Conservation (phyloP, 2,888 invertebrate species). For the Ditula angustiorana region DNA sequence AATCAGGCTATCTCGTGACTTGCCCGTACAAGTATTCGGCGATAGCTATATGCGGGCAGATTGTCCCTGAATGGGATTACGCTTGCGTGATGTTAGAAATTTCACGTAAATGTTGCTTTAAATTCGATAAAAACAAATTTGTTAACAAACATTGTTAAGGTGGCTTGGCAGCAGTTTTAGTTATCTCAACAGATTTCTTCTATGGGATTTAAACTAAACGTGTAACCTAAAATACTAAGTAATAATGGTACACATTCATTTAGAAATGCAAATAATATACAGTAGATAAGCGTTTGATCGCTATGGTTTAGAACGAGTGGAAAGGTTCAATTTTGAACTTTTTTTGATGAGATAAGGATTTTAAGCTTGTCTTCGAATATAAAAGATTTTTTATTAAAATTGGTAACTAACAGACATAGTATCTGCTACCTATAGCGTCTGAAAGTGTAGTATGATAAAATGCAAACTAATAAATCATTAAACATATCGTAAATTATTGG, state of each 20-base stretch:
- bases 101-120: slow-evolving; percentile 10
- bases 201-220: background rate
- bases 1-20: slow-evolving; percentile 40
- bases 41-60: slow-evolving; percentile 33
- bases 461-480: background rate
- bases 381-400: background rate
- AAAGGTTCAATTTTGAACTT: background rate
- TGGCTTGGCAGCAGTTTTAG: background rate
- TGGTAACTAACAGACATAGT: background rate
- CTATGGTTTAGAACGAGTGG: background rate
- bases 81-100: slow-evolving; percentile 18
- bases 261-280: too few relatives aligned
- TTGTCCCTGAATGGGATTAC: slow-evolving; percentile 27
- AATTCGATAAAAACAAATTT: background rate
- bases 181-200: background rate
- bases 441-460: background rate
- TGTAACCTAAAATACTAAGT: too few relatives aligned
- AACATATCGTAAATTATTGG: too few relatives aligned
- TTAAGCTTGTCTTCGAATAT: background rate
- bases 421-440: background rate
- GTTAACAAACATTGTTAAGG: too few relatives aligned
- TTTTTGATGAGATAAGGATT: background rate
- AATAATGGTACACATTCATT: too few relatives aligned
- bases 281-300: background rate
- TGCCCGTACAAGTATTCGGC: slow-evolving; percentile 36